These are phyloP conservation scores for Acrocephalus kingi DNA, from an alignment of 2,113 vertebrate species.

Conservation along the genomic window DNA sequence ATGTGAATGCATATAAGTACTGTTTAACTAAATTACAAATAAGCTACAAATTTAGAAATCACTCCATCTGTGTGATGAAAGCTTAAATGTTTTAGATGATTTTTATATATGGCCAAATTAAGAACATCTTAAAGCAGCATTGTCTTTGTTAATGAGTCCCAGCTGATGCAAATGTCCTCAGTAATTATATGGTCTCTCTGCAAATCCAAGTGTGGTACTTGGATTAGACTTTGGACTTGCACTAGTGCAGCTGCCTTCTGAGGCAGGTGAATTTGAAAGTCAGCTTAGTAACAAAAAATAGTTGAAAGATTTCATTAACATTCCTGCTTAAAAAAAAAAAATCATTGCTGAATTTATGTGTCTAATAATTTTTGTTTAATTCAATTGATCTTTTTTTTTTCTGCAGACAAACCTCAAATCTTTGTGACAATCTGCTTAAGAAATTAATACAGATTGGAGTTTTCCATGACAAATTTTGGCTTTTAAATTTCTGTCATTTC, in stretches of 20 bases:
- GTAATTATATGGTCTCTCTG: background rate
- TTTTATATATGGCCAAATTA: background rate
- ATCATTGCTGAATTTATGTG: background rate
- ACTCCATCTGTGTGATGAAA: background rate
- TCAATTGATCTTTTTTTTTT: background rate
- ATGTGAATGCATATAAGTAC: background rate
- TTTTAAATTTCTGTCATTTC: constrained; percentile 25
- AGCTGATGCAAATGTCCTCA: background rate
- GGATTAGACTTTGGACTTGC: background rate
- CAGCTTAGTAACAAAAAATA: background rate
- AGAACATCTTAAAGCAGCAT: background rate
- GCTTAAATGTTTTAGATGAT: background rate
- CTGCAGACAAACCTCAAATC: background rate
- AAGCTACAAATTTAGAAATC: constrained; percentile 9
- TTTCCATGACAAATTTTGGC: background rate
- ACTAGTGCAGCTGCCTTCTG: background rate
- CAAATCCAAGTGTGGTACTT: background rate
- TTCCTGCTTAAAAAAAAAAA: background rate
- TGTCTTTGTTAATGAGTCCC: background rate
- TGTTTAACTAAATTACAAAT: constrained; percentile 11
- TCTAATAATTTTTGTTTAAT: background rate
- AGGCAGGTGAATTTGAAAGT: background rate
- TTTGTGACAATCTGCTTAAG: background rate
- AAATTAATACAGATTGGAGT: constrained; percentile 3
- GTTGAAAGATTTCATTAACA: background rate